Base-by-base conservation (phyloP, 2,888 invertebrate genomes). In the Eristalinus sepulchralis region DNA sequence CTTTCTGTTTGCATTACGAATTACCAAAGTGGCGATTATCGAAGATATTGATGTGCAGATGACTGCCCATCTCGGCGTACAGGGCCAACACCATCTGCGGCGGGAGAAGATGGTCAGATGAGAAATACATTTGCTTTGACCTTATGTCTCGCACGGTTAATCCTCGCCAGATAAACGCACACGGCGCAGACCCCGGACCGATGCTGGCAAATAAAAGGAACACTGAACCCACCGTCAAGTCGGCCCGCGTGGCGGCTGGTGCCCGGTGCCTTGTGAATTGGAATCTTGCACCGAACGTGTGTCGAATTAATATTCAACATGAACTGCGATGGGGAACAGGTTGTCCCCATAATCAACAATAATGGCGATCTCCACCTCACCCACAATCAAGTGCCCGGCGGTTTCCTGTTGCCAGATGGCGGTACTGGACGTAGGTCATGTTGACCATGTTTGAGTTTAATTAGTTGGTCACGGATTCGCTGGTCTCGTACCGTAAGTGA, bases 21-120 rank as follows among this genome's bases (percentile, higher is more conserved):
- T 86, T 86, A 86, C 78, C 83, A 86, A 83, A 86, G 83, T 86
- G 86, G 83, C 86, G 86, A 86, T 86, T 86, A 86, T 86, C 83
- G 83, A 63, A 86, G 86, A 86, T 83, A 86, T 86, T 86, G 86
- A 86, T 86, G 86, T 71, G 75, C 78, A 78, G 83, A 82, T 83
- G 86, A 86, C 70, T 86, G 75, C 78, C 60, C 75, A 79, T 83
- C 47, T 62, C 22, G 33, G 33, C 55, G 67, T 27, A 63, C 63
- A 77, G 72, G 78, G 83, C 78, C 83, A 60, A 78, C 62, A 82
- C 73, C 63, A 78, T 73, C 78, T 73, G 47, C 47, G 71, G 78
- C 64, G 47, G 53, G 55, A 83, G 78, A 70, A 82, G 86, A 82
- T 75, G 86, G 81, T 78, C 86, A 71, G 73, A 83, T 86, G 83